These are phyloP conservation scores for Spizella passerina DNA, from an alignment of 2,797 vertebrate species.

Conservation along the genomic window DNA sequence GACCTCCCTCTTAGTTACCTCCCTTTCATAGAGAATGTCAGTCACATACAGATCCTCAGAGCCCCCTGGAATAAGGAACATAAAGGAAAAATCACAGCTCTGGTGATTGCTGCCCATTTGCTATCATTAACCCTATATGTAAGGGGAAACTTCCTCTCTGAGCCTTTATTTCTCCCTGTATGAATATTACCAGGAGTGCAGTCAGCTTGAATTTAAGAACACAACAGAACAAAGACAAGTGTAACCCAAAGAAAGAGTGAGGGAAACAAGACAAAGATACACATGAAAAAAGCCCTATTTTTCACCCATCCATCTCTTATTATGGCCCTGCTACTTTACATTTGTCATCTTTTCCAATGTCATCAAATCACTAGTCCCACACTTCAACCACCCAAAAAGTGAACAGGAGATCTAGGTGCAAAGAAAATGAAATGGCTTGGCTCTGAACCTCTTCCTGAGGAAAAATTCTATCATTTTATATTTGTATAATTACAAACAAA, in stretches of 20 bases:
- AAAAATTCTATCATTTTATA: not conserved
- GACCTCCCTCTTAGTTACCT: not conserved
- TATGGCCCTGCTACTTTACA: not conserved
- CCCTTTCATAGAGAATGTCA: conserved; percentile 78
- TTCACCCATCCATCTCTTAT: not conserved
- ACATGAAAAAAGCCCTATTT: not conserved
- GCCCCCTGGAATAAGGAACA: not conserved
- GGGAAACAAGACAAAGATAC: not conserved
- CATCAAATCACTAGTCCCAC: not conserved
- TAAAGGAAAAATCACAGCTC: not conserved
- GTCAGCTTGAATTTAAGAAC: not conserved
- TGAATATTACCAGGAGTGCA: not conserved
- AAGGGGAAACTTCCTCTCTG: not conserved
- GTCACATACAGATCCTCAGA: conserved; percentile 9
- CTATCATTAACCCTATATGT: not conserved
- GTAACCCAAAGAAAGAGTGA: not conserved
- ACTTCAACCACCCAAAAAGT: not conserved
- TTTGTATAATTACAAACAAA: not conserved
- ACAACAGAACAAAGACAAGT: not conserved
- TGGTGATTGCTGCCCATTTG: not conserved
- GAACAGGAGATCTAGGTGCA: not conserved
- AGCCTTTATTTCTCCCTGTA: not conserved
- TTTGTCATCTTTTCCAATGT: not conserved
- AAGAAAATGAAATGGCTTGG: not conserved
- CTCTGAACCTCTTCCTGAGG: not conserved